These are phyloP conservation scores for Tetraneura akinire DNA, from an alignment of 1,140 invertebrate genomes.

Conservation along the genomic window DNA sequence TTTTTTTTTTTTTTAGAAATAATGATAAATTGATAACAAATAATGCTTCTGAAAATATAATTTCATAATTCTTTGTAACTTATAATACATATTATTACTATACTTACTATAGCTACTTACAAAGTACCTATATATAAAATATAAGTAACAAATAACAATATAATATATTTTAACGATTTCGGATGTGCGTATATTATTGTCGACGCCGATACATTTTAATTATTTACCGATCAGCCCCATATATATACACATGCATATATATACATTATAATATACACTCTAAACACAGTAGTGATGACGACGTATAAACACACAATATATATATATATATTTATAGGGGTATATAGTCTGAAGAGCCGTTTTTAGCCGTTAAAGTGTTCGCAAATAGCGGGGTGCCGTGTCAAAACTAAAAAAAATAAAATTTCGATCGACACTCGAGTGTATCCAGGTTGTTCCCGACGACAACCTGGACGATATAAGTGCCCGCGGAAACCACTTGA, in stretches of 20 bases:
- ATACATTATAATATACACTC: no score
- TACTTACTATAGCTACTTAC: no score
- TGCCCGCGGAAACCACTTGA: slow-evolving; percentile 43
- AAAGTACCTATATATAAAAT: no score
- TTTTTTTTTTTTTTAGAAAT: no score
- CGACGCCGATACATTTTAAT: slow-evolving; percentile 24
- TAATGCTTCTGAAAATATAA: no score
- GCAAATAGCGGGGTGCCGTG: slow-evolving; percentile 20
- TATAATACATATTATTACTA: no score
- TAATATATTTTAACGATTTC: not conserved
- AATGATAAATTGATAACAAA: no score
- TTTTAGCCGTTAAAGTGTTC: slow-evolving; percentile 48
- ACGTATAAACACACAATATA: not conserved
- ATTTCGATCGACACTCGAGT: slow-evolving; percentile 33
- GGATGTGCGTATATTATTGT: not conserved
- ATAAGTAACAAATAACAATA: no score
- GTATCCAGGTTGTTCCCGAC: slow-evolving; percentile 44
- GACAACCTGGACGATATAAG: slow-evolving; percentile 7
- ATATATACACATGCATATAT: not conserved
- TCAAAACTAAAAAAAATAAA: slow-evolving; percentile 14
- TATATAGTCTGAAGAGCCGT: slow-evolving; percentile 48
- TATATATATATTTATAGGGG: slow-evolving; percentile 19
- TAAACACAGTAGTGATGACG: slow-evolving; percentile 21
- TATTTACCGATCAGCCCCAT: not conserved
- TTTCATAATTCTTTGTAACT: no score